Percentiles rank a stretch among this genome's conserved stretches.
Conservation (phyloP, 2,113 vertebrate genomes). For the Brachyhypopomus occidentalis region DNA sequence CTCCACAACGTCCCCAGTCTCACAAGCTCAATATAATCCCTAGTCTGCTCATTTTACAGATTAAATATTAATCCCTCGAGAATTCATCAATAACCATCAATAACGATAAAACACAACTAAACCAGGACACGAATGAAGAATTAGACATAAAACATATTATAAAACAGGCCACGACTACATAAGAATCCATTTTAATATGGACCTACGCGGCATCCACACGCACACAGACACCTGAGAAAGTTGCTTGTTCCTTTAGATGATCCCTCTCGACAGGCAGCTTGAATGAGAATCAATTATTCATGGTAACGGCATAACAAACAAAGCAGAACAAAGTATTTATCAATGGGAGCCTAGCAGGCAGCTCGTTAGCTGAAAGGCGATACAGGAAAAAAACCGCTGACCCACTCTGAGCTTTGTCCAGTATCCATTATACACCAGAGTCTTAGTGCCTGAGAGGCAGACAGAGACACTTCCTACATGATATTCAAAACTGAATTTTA, state of each 20-base stretch:
- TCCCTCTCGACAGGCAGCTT: conserved; percentile 68
- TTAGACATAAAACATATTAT: not conserved
- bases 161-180: conserved; percentile 8
- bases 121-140: conserved; percentile 53
- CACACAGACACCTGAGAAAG: conserved; percentile 63
- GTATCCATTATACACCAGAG: conserved; percentile 51
- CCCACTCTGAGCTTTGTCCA: conserved; percentile 57
- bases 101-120: conserved; percentile 52
- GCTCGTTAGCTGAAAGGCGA: conserved; percentile 74
- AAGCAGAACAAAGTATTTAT: conserved; percentile 76
- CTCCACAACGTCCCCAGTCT: conserved; percentile 63
- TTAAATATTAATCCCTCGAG: conserved; percentile 77
- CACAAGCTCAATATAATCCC: conserved; percentile 70
- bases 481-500: conserved; percentile 44
- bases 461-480: conserved; percentile 21
- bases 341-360: conserved; percentile 67
- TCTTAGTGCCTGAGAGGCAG: conserved; percentile 35
- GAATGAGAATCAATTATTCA: conserved; percentile 77
- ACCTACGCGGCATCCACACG: not conserved
- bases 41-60: conserved; percentile 74
- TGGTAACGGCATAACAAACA: conserved; percentile 73
- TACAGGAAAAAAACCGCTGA: conserved; percentile 55
- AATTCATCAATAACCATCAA: conserved; percentile 66
- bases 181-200: conserved; percentile 16
- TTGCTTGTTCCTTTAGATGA: conserved; percentile 56